Evolutionary conservation across 1,140 invertebrate genomes (phyloP).

Genomic region (Acromyrmex echinatior): DNA sequence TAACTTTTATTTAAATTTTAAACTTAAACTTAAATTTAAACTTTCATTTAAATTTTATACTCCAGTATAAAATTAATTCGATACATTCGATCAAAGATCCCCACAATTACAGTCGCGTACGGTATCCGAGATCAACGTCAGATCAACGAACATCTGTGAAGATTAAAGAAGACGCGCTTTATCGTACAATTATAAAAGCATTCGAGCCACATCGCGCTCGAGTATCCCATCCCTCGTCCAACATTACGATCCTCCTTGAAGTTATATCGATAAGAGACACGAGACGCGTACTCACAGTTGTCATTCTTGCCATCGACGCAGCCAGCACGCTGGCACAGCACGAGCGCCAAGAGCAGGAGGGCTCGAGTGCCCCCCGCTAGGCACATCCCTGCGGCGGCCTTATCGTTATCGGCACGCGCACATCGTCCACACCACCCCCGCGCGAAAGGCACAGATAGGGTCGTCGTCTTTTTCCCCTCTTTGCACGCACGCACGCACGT

Average conservation of each 20-base stretch:
- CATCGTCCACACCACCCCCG: slow-evolving; percentile 29
- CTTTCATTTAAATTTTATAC: too few species aligned
- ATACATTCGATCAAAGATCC: not conserved
- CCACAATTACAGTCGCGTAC: not conserved
- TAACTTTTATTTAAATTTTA: too few species aligned
- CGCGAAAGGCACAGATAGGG: slow-evolving; percentile 44
- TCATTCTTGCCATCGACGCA: slow-evolving; percentile 67
- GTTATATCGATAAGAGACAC: slow-evolving; percentile 25
- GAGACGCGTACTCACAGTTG: slow-evolving; percentile 68
- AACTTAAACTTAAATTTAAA: too few species aligned
- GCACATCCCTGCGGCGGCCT: slow-evolving; percentile 56
- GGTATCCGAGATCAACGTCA: not conserved
- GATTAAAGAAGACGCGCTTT: not conserved
- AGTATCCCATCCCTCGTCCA: not conserved
- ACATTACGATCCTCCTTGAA: not conserved
- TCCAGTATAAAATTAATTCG: not conserved
- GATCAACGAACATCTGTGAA: too few species aligned
- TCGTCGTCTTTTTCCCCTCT: slow-evolving; percentile 4
- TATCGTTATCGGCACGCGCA: slow-evolving; percentile 62
- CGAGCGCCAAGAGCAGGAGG: slow-evolving; percentile 67
- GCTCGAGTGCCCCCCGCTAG: slow-evolving; percentile 43
- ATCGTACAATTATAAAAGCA: not conserved
- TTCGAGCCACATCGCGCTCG: not conserved
- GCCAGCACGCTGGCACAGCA: slow-evolving; percentile 60
- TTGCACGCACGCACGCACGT: slow-evolving; percentile 5